phyloP scores from a whole-genome alignment of 2,113 vertebrate species.

The Phocoena sinus region DNA sequence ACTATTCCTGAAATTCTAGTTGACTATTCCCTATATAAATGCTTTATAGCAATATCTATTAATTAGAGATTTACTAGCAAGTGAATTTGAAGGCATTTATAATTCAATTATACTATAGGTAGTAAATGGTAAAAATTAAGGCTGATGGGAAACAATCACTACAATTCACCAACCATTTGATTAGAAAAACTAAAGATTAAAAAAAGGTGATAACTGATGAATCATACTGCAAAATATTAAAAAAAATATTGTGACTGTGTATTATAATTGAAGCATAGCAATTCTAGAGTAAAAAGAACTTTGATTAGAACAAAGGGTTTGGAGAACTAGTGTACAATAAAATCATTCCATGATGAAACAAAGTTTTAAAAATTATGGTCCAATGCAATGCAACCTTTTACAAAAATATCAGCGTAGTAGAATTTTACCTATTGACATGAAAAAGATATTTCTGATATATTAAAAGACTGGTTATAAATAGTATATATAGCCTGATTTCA shows the following conservation, averaged over 20 bases:
- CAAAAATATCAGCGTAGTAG: neutral
- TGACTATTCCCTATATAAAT: neutral
- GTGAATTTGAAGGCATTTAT: neutral
- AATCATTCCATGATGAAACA: neutral
- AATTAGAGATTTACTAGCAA: neutral
- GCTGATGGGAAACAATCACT: neutral
- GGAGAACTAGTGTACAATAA: neutral
- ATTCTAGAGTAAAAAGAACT: constrained; percentile 34
- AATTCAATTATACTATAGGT: neutral
- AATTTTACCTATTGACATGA: neutral
- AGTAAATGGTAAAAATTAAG: neutral
- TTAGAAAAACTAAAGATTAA: neutral
- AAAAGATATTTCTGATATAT: neutral
- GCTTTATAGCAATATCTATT: neutral
- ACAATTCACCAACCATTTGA: neutral
- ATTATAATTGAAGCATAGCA: neutral
- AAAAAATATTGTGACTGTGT: neutral
- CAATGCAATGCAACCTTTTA: neutral
- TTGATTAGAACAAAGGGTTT: neutral
- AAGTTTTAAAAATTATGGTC: neutral
- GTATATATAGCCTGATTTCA: neutral
- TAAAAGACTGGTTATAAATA: neutral
- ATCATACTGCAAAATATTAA: neutral
- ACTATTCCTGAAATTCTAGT: neutral
- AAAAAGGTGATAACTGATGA: neutral